Evolutionary conservation across 2,888 invertebrate species (phyloP).

Genomic region (Oxycera nigricornis): DNA sequence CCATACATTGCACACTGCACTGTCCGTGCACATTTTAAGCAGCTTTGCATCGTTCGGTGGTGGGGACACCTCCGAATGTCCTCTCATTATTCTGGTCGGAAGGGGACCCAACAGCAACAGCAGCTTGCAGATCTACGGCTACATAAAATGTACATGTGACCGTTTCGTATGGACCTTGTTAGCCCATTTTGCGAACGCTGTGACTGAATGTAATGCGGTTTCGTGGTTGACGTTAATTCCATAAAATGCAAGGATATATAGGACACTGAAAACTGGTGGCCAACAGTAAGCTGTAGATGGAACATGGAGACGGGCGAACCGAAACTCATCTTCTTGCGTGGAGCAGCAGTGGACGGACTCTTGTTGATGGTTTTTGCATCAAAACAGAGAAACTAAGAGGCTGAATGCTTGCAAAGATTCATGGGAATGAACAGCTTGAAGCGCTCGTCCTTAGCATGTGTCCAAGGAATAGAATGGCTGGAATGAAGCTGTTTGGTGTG

Average conservation of each 20-base stretch:
- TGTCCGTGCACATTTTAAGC: background rate
- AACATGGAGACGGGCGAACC: background rate
- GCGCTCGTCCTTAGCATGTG: too few relatives aligned
- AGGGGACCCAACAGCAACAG: too few relatives aligned
- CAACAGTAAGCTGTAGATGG: background rate
- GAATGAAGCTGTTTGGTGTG: too few relatives aligned
- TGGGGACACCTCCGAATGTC: background rate
- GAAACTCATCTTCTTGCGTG: too few relatives aligned
- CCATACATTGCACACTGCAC: background rate
- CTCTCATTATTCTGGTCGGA: background rate
- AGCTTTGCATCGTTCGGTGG: background rate
- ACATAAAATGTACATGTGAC: background rate
- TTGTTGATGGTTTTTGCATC: too few relatives aligned
- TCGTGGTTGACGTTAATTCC: slow-evolving; percentile 21
- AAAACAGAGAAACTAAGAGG: too few relatives aligned
- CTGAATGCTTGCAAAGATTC: too few relatives aligned
- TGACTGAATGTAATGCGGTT: slow-evolving; percentile 24
- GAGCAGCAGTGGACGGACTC: too few relatives aligned
- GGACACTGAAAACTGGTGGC: background rate
- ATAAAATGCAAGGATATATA: background rate
- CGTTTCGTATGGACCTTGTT: slow-evolving; percentile 7
- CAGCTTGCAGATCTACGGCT: background rate
- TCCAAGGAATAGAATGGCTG: too few relatives aligned
- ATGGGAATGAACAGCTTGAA: too few relatives aligned
- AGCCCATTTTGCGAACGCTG: slow-evolving; percentile 6